phyloP scores from a whole-genome alignment of 2,888 invertebrate species.

The Apamea epomidion region DNA sequence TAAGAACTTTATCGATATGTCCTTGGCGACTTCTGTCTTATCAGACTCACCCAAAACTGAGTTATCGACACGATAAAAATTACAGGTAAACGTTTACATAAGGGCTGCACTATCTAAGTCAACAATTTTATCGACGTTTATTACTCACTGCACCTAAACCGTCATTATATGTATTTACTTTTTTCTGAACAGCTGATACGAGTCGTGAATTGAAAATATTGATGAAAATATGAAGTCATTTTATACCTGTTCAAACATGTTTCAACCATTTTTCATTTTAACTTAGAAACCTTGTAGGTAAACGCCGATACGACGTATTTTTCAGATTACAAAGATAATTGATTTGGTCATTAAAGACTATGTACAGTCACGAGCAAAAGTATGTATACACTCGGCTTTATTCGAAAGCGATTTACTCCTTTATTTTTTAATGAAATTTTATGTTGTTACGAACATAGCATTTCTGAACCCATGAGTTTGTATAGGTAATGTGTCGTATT shows the following conservation, averaged over 20 bases:
- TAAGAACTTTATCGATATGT: slow-evolving; percentile 63
- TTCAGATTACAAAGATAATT: background rate
- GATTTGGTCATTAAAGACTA: too few species aligned
- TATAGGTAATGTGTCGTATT: too few species aligned
- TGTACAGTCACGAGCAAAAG: too few species aligned
- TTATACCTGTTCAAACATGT: background rate
- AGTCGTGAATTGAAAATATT: background rate
- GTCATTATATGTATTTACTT: background rate
- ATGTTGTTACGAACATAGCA: too few species aligned
- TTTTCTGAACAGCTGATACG: slow-evolving; percentile 19
- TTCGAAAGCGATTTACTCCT: too few species aligned
- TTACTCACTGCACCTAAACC: slow-evolving; percentile 52
- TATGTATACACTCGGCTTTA: too few species aligned
- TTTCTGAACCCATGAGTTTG: too few species aligned
- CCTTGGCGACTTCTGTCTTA: slow-evolving; percentile 72
- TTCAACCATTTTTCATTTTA: background rate
- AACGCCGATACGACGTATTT: background rate
- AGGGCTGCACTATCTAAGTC: slow-evolving; percentile 62
- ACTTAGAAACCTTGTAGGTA: background rate
- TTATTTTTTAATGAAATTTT: too few species aligned
- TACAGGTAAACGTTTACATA: slow-evolving; percentile 59
- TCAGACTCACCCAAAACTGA: slow-evolving; percentile 69
- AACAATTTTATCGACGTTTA: slow-evolving; percentile 39
- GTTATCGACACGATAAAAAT: slow-evolving; percentile 62
- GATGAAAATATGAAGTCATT: background rate